These are phyloP conservation scores for Clytia hemisphaerica DNA, from an alignment of 30 jellyfish, hydroid and myxozoan species.

Conservation along the genomic window DNA sequence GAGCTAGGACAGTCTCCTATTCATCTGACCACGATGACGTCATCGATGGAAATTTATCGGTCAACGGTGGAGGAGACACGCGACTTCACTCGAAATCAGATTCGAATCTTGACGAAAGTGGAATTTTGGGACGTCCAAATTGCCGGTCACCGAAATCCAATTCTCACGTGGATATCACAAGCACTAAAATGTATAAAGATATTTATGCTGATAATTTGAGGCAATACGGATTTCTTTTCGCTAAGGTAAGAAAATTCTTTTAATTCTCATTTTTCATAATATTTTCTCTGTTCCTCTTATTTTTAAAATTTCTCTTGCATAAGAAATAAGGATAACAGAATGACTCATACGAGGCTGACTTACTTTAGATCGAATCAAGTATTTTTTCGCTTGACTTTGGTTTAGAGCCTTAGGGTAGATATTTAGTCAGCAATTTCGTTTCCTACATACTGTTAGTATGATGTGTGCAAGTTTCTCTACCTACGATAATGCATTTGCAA, in stretches of 20 bases:
- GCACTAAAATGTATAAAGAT: conserved; percentile 60
- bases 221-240: conserved; percentile 62
- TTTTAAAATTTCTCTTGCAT: neutral
- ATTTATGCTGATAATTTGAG: conserved; percentile 76
- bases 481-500: too few relatives aligned
- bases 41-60: neutral
- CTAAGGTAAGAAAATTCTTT: conserved; percentile 39
- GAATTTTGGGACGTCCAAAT: neutral
- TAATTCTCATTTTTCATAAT: neutral
- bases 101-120: neutral
- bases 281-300: neutral
- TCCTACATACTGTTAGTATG: too few relatives aligned
- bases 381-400: too few relatives aligned
- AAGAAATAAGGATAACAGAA: neutral
- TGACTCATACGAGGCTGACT: neutral
- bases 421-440: too few relatives aligned
- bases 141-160: neutral
- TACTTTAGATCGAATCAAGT: too few relatives aligned
- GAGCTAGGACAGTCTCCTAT: neutral
- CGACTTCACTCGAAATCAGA: conserved; percentile 11
- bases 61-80: neutral
- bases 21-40: neutral
- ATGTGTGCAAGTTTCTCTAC: too few relatives aligned
- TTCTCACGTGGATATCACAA: conserved; percentile 49
- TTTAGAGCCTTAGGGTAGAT: too few relatives aligned